Evolutionary conservation across 1,140 invertebrate species (phyloP).

Genomic region (Drosophila quadrilineata): DNA sequence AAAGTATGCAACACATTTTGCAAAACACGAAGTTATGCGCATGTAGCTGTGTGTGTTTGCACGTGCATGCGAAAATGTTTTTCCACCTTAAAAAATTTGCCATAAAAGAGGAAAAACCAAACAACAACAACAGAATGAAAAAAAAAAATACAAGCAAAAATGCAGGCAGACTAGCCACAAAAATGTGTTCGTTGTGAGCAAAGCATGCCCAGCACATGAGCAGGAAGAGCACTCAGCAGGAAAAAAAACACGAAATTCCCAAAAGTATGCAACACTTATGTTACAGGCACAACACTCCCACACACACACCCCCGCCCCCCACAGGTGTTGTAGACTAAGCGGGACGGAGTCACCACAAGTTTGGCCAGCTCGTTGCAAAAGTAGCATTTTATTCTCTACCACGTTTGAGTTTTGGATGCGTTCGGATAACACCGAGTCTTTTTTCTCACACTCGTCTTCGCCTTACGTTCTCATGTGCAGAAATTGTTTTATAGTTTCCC

Average conservation of each 20-base stretch:
- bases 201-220: background rate
- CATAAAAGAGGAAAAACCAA: too few relatives aligned
- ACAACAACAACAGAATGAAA: too few relatives aligned
- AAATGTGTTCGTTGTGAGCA: constrained; percentile 27
- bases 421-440: background rate
- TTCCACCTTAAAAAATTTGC: background rate
- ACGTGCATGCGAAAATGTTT: background rate
- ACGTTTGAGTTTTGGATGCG: constrained; percentile 8
- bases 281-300: constrained; percentile 8
- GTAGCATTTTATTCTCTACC: constrained; percentile 34
- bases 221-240: background rate
- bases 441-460: background rate
- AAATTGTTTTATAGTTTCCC: constrained; percentile 75
- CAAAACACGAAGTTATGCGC: constrained; percentile 1
- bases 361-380: constrained; percentile 38
- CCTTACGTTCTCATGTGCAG: constrained; percentile 39
- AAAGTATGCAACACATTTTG: constrained; percentile 47
- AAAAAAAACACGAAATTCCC: constrained; percentile 16
- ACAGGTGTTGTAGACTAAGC: too few relatives aligned
- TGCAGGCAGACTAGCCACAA: constrained; percentile 33
- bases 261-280: constrained; percentile 38
- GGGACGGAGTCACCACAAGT: too few relatives aligned
- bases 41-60: background rate
- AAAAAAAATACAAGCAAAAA: background rate
- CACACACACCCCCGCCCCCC: background rate